Evolutionary conservation across 1,140 invertebrate genomes (phyloP), one percentile per base, ranked within the genome.

Genomic region (Musca domestica): DNA sequence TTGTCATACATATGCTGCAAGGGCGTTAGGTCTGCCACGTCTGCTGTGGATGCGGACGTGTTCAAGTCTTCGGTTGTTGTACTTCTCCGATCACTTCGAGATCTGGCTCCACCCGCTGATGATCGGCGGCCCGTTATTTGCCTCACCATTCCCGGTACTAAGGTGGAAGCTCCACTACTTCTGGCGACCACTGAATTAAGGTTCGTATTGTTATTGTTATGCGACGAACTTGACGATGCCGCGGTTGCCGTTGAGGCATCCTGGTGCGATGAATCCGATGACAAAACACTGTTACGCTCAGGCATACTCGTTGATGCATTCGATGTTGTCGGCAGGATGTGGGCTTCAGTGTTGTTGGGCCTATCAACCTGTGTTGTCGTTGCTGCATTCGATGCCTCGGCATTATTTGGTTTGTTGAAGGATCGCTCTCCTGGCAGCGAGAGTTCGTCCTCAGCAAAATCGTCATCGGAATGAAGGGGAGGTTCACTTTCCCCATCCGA

Each of bases 361-460:
- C 80, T 67, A 19, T 75, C 74, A 64, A 78, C 65, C 68, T 81
- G 46, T 3, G 15, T 65, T 34, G 48, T 51, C 25, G 30, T 4
- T 12, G 34, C 27, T 1, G 10, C 23, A 4, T 51, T 49, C 48
- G 61, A 27, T 2, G 63, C 65, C 34, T 69, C 74, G 69, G 58
- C 71, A 70, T 70, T 70, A 52, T 72, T 82, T 69, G 82, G 79
- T 71, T 80, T 82, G 30, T 76, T 77, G 68, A 83, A 79, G 41
- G 83, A 84, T 80, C 76, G 74, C 69, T 85, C 82, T 76, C 87
- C 84, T 68, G 85, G 81, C 77, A 88, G 81, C 74, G 81, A 88
- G 19, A 90, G 77, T 74, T 90, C 89, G 72, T 90, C 88, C 76
- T 90, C 89, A 68, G 88, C 88, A 70, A 89, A 88, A 69, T 90